phyloP scores from a whole-genome alignment of 2,888 invertebrate species.

The Sphinx pinastri region DNA sequence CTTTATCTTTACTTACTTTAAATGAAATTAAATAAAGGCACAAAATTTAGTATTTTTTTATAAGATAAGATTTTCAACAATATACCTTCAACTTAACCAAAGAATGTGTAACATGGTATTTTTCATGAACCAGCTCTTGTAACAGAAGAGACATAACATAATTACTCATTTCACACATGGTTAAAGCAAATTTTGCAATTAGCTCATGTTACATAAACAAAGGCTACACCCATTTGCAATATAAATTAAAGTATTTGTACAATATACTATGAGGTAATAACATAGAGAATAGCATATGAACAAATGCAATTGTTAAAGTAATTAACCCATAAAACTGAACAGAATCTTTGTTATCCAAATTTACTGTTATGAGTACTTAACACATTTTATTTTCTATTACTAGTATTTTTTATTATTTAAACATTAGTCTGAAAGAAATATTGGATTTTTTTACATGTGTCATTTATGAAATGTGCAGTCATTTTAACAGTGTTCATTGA shows the following conservation, averaged over 20 bases:
- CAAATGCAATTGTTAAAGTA: not conserved
- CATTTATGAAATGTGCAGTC: not conserved
- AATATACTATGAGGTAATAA: not conserved
- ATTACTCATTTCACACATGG: not conserved
- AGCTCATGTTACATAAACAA: slow-evolving; percentile 8
- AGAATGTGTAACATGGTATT: not conserved
- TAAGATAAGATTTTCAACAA: not conserved
- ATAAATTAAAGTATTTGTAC: slow-evolving; percentile 2
- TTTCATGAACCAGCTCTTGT: not conserved
- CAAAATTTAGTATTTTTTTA: not conserved
- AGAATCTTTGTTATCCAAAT: not conserved
- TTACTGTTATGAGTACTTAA: not conserved
- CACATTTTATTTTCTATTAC: not conserved
- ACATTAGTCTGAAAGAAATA: too few species aligned
- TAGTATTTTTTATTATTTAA: not conserved
- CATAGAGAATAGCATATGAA: not conserved
- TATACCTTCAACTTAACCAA: not conserved
- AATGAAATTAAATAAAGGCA: not conserved
- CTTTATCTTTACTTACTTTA: not conserved
- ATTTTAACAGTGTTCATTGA: not conserved
- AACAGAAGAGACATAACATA: not conserved
- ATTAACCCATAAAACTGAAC: not conserved
- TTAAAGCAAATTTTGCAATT: not conserved
- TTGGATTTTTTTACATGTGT: too few species aligned
- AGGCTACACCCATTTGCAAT: not conserved